Evolutionary conservation across 2,888 invertebrate genomes (phyloP).

Genomic region (Folsomia candida): DNA sequence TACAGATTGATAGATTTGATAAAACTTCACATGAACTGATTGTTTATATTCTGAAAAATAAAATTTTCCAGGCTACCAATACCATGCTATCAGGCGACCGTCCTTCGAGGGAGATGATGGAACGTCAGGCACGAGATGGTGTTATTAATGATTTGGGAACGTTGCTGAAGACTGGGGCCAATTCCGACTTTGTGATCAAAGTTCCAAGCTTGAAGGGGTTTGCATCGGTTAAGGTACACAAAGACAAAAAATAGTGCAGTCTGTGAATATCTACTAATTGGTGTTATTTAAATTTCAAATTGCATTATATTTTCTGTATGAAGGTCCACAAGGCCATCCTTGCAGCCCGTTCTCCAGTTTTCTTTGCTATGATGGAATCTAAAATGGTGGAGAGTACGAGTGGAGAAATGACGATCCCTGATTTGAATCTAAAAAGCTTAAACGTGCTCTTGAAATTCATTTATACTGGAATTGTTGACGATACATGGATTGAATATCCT

Average conservation of each 20-base stretch:
- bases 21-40: too few relatives aligned
- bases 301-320: neutral
- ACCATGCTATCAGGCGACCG: too few relatives aligned
- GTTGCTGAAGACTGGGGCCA: neutral
- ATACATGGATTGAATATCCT: neutral
- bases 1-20: too few relatives aligned
- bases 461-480: neutral
- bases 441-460: neutral
- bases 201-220: neutral
- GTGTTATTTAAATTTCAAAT: too few relatives aligned
- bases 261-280: too few relatives aligned
- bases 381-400: neutral
- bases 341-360: conserved; percentile 7
- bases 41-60: too few relatives aligned
- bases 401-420: neutral
- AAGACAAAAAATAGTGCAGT: too few relatives aligned
- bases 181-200: neutral
- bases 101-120: too few relatives aligned
- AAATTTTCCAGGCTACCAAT: too few relatives aligned
- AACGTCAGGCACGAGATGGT: neutral
- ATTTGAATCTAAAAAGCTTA: neutral
- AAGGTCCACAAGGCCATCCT: neutral
- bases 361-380: neutral
- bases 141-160: neutral
- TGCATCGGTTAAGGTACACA: neutral